phyloP scores from a whole-genome alignment of 2,113 vertebrate species.

The Struthio camelus region DNA sequence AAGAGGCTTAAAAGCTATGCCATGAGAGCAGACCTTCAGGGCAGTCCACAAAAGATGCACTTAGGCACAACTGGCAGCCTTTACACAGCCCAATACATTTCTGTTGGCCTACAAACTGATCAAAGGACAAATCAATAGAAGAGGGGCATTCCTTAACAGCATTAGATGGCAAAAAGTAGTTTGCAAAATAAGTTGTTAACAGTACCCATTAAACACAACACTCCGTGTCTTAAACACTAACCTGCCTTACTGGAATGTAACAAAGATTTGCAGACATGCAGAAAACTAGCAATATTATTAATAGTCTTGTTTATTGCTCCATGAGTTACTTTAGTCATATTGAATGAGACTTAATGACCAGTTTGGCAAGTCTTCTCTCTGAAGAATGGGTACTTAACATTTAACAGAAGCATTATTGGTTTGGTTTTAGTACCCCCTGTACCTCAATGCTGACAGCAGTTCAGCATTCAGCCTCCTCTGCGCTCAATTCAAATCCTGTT shows the following conservation, averaged over 20 bases:
- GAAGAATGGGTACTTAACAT: conserved; percentile 32
- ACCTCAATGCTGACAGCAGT: conserved; percentile 25
- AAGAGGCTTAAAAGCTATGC: not conserved
- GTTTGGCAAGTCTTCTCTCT: conserved; percentile 12
- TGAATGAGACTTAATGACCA: conserved; percentile 22
- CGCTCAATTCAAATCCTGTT: conserved; percentile 52
- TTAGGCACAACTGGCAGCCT: not conserved
- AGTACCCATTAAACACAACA: not conserved
- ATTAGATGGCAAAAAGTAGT: not conserved
- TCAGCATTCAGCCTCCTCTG: conserved; percentile 6
- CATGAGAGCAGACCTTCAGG: not conserved
- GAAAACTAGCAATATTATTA: not conserved
- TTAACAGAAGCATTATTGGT: conserved; percentile 54
- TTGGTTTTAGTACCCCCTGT: conserved; percentile 44
- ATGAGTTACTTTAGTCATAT: not conserved
- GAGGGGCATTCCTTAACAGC: not conserved
- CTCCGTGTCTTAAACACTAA: not conserved
- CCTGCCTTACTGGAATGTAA: not conserved
- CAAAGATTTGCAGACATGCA: not conserved
- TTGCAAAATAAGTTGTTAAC: not conserved
- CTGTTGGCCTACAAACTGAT: not conserved
- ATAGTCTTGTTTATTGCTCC: conserved; percentile 22
- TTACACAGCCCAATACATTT: not conserved
- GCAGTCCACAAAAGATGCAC: not conserved
- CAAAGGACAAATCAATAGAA: not conserved